Evolutionary conservation across 2,888 invertebrate genomes (phyloP).

Genomic region (Xylota sylvarum): DNA sequence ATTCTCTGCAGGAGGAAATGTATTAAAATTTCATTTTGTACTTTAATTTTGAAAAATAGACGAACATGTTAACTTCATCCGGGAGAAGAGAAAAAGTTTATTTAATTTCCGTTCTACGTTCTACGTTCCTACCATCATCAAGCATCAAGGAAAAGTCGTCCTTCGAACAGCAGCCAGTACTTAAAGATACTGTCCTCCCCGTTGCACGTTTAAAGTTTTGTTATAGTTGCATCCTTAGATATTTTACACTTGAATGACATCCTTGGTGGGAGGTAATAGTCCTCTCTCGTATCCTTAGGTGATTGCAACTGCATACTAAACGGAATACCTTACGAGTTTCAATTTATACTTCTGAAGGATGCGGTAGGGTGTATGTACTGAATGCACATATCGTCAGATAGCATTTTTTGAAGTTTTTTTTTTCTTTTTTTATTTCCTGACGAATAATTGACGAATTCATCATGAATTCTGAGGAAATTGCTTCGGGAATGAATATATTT

Average conservation of each 20-base stretch:
- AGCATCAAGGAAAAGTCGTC: neutral
- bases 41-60: slow-evolving; percentile 23
- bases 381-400: neutral
- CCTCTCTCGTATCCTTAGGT: neutral
- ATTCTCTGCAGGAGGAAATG: slow-evolving; percentile 31
- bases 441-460: slow-evolving; percentile 20
- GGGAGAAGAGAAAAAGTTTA: too few species aligned
- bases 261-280: neutral
- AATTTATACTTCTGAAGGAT: neutral
- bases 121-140: neutral
- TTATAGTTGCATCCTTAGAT: neutral
- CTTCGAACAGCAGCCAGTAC: neutral
- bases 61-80: too few species aligned
- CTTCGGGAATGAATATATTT: neutral
- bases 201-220: neutral
- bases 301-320: slow-evolving; percentile 1
- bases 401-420: neutral
- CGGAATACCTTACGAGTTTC: neutral
- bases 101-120: slow-evolving; percentile 25
- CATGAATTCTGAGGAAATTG: slow-evolving; percentile 16
- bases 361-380: neutral
- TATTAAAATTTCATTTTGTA: slow-evolving; percentile 65
- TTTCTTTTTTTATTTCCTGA: slow-evolving; percentile 39
- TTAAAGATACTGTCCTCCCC: slow-evolving; percentile 5
- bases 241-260: neutral